phyloP scores from a whole-genome alignment of 2,113 vertebrate species.

The Mobula hypostoma region DNA sequence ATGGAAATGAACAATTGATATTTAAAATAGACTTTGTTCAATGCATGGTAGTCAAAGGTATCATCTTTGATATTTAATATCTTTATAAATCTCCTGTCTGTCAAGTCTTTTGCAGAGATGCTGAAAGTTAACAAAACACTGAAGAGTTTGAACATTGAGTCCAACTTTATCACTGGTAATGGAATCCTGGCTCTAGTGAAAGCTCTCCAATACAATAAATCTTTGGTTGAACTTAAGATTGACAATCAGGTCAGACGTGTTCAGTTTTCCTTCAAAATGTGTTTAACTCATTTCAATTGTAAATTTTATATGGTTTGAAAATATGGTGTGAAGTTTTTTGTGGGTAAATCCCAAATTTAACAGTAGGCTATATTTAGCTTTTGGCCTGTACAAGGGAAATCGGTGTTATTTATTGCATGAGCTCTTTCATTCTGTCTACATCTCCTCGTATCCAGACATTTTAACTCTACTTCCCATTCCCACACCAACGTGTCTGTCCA shows the following conservation, averaged over 20 bases:
- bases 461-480: too few relatives aligned
- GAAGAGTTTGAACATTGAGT: slow-evolving; percentile 89
- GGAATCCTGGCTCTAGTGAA: slow-evolving; percentile 78
- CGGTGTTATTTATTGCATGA: too few relatives aligned
- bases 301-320: not conserved
- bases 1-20: not conserved
- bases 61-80: not conserved
- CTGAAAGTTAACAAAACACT: slow-evolving; percentile 77
- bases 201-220: slow-evolving; percentile 75
- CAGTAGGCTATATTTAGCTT: too few relatives aligned
- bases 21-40: not conserved
- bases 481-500: too few relatives aligned
- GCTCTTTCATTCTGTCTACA: too few relatives aligned
- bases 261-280: not conserved
- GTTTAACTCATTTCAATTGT: not conserved
- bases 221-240: slow-evolving; percentile 84
- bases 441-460: too few relatives aligned
- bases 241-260: slow-evolving; percentile 81
- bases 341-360: not conserved
- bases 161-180: slow-evolving; percentile 92
- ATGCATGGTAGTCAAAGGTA: not conserved
- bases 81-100: slow-evolving; percentile 15
- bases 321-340: not conserved
- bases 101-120: slow-evolving; percentile 89
- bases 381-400: too few relatives aligned